Evolutionary conservation across 1,140 invertebrate species (phyloP), one percentile per base, ranked within the genome.

Genomic region (Pseudobourletiella spinata): DNA sequence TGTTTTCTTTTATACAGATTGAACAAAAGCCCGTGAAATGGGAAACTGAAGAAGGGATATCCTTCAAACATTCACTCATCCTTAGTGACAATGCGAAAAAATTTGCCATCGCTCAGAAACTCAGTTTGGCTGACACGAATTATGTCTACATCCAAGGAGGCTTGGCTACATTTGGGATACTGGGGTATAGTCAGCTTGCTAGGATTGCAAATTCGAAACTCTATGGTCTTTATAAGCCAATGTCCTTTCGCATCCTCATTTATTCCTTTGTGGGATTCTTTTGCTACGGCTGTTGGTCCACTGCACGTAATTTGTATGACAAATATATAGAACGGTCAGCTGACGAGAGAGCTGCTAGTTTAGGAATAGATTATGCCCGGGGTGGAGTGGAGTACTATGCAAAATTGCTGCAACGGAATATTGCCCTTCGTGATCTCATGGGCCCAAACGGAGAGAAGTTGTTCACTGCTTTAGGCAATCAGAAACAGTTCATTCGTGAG

Each of bases 321-420:
- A 76, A 81, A 29, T 63, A 77, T 52, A 82, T 76, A 69, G 88
- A 90, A 70, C 75, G 74, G 18, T 61, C 76, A 14, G 77, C 80
- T 32, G 87, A 90, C 73, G 74, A 80, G 62, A 72, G 76, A 57
- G 72, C 89, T 14, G 78, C 80, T 58, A 69, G 76, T 22, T 67
- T 86, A 50, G 82, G 81, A 26, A 72, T 75, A 24, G 77, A 81
- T 29, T 89, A 84, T 73, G 74, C 84, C 6, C 76, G 83, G 72
- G 86, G 86, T 35, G 88, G 87, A 11, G 76, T 84, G 32, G 82
- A 86, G 71, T 90, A 80, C 75, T 91, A 89, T 73, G 77, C 80
- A 29, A 87, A 89, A 75, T 72, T 83, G 14, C 70, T 88, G 43
- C 74, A 82, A 64, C 81, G 84, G 71, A 91, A 92, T 73, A 80